phyloP scores from a whole-genome alignment of 2,797 vertebrate species.

The Pitangus sulphuratus region DNA sequence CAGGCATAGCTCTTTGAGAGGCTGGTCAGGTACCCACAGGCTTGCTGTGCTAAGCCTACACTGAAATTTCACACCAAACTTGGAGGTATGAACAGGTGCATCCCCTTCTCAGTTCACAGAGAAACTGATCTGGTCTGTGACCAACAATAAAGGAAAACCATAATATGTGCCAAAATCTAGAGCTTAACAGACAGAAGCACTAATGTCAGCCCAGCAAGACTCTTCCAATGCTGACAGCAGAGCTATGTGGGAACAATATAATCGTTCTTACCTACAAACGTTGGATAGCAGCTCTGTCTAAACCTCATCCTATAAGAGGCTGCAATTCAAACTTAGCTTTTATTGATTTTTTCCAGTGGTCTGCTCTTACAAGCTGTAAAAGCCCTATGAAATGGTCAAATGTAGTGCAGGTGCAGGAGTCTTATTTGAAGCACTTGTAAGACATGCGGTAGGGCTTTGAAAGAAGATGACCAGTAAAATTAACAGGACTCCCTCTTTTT shows the following conservation, averaged over 20 bases:
- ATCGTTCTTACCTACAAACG: not conserved
- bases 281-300: not conserved
- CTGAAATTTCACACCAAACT: not conserved
- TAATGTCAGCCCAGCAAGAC: not conserved
- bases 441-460: not conserved
- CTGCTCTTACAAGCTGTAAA: not conserved
- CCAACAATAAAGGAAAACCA: not conserved
- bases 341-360: not conserved
- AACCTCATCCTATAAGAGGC: not conserved
- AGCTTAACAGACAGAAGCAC: not conserved
- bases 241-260: not conserved
- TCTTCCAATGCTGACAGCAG: not conserved
- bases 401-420: not conserved
- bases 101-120: not conserved
- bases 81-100: rapidly evolving
- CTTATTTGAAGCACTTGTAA: not conserved
- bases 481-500: not conserved
- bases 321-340: not conserved
- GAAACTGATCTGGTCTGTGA: not conserved
- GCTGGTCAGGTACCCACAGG: not conserved
- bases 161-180: not conserved
- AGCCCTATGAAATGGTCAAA: not conserved
- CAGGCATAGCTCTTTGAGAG: not conserved
- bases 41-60: not conserved
- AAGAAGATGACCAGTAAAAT: not conserved